Percentiles rank a stretch among this genome's conserved stretches.
These are phyloP conservation scores for Aplochiton taeniatus DNA, from an alignment of 2,797 vertebrate genomes.

Conservation along the genomic window DNA sequence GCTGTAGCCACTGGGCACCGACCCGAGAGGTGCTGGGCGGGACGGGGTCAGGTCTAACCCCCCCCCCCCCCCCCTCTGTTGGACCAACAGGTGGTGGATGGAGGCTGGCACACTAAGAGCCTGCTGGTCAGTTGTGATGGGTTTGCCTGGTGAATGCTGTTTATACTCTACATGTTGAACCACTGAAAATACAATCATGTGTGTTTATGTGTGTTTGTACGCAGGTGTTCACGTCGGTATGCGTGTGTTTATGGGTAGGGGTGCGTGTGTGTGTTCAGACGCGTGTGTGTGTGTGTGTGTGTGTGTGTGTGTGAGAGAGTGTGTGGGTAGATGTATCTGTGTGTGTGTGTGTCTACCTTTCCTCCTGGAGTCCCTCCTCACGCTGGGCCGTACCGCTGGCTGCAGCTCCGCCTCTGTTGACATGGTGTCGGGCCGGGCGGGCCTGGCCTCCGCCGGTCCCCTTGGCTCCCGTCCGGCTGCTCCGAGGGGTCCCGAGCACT, in stretches of 20 bases:
- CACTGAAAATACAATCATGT: background rate
- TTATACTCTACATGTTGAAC: too few relatives aligned
- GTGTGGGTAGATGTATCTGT: background rate
- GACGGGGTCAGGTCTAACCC: too few relatives aligned
- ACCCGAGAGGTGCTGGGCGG: too few relatives aligned
- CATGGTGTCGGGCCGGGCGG: slow-evolving; percentile 69
- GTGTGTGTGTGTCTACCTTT: slow-evolving; percentile 65
- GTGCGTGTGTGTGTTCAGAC: background rate
- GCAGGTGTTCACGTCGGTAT: background rate
- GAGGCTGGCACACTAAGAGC: too few relatives aligned
- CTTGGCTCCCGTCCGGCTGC: slow-evolving; percentile 47
- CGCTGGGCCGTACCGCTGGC: slow-evolving; percentile 79
- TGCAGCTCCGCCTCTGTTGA: slow-evolving; percentile 82
- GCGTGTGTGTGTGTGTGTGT: background rate
- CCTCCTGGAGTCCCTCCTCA: slow-evolving; percentile 79
- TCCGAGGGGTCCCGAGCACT: slow-evolving; percentile 48
- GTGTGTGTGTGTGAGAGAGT: background rate
- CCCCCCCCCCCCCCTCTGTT: too few relatives aligned
- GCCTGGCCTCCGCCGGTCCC: slow-evolving; percentile 56
- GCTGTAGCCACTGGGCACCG: too few relatives aligned
- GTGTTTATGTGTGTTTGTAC: slow-evolving; percentile 10
- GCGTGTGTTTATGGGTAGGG: background rate
- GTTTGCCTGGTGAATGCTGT: too few relatives aligned
- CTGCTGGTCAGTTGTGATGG: background rate
- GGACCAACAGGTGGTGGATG: too few relatives aligned